Evolutionary conservation across 30 jellyfish, hydroid and myxozoan species (phyloP), one percentile per base, ranked within the genome.

Genomic region (Cassiopea xamachana): DNA sequence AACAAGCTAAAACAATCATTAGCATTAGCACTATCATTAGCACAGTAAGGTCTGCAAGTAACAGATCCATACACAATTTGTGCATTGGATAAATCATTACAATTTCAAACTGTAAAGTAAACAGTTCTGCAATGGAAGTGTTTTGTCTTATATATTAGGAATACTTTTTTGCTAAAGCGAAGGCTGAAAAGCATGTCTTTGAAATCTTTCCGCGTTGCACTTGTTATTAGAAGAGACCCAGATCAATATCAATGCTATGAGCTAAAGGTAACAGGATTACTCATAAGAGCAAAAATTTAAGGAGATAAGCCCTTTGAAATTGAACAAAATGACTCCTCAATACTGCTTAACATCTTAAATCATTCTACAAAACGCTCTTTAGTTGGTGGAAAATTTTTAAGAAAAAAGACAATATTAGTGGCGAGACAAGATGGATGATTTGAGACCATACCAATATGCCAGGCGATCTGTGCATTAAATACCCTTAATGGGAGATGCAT

Each of bases 251-350:
- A 43, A 39, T 43, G n/a, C 27, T 71, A 71, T 71, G 2, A 71
- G 80, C 80, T 71, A 19, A 71, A 43, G 80, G 2, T 47, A 50
- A 78, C 55, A 48, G 60, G 87, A 78, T 78, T 78, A 78, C 87
- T 78, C 39, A 50, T 55, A n/a, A 71, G 17, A 78, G 75, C 75
- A 18, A 78, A 78, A 78, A 5, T 78, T 75, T 75, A 78, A 50
- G 7, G 75, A 78, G 87, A 78, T 78, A 48, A 78, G 15, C 87
- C 75, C 18, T 1, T 48, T 39, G 49, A 27, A 78, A 17, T 49
- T 43, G 80, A 55, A 71, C 80, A 71, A 71, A 19, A 71, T 10
- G 80, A 7, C 80, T 19, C 80, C 55, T 71, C 3, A 19, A 13
- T 27, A 0, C 43, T 64, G 43, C 74, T 64, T 64, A 64, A 64